phyloP scores from a whole-genome alignment of 2,113 vertebrate genomes.

The Brachypteracias leptosomus region DNA sequence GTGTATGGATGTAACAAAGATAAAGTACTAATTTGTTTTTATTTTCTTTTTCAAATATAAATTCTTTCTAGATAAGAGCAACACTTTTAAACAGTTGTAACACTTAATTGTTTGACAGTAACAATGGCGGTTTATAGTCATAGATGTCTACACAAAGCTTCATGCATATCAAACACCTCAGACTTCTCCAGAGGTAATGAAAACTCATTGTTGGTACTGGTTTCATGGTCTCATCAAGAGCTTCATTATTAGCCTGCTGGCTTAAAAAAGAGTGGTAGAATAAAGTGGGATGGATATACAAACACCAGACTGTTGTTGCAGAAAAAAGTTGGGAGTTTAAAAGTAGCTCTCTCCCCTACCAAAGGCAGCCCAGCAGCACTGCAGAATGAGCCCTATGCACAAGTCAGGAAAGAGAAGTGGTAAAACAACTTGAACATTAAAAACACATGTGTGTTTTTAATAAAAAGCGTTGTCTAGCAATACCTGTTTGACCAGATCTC shows the following conservation, averaged over 20 bases:
- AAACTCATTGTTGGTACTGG: background rate
- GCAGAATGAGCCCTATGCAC: background rate
- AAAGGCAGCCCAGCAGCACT: background rate
- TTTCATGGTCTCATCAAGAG: background rate
- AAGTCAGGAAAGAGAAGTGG: background rate
- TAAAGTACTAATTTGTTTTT: background rate
- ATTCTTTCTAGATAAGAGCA: background rate
- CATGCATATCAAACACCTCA: background rate
- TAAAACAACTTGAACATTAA: background rate
- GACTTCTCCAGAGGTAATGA: background rate
- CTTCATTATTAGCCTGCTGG: background rate
- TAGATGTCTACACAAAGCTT: background rate
- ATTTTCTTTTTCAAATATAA: background rate
- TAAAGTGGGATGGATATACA: background rate
- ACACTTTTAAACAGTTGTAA: background rate
- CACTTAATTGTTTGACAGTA: background rate
- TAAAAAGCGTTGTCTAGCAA: background rate
- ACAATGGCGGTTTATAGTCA: background rate
- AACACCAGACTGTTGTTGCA: background rate
- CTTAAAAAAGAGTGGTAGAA: background rate
- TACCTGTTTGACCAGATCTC: background rate
- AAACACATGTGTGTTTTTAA: rapidly evolving
- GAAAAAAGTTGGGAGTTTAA: background rate
- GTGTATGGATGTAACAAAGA: background rate
- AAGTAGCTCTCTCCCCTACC: background rate